A percentile compares a stretch with the other conserved stretches of the same genome.
Conservation (phyloP, 2,113 vertebrate species). For the Silurus asotus region DNA sequence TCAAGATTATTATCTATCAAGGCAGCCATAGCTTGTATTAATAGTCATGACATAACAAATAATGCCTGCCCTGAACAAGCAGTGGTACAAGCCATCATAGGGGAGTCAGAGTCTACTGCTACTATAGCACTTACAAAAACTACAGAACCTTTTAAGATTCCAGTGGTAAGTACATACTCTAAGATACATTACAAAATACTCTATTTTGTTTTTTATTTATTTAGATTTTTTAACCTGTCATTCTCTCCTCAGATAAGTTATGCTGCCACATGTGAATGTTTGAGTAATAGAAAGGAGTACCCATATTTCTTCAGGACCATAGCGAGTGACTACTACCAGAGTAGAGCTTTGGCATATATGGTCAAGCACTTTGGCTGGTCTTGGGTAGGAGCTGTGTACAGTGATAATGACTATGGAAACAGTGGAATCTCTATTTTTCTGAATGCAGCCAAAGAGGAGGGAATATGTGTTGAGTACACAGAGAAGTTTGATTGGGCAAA, state of each 20-base stretch:
- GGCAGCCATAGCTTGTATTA: too few relatives aligned
- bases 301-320: constrained; percentile 74
- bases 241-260: constrained; percentile 67
- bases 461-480: constrained; percentile 70
- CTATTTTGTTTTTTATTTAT: background rate
- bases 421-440: constrained; percentile 73
- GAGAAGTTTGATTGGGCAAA: constrained; percentile 66
- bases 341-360: constrained; percentile 65
- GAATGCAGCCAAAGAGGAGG: constrained; percentile 61
- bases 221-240: background rate
- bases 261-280: constrained; percentile 72
- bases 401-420: constrained; percentile 74
- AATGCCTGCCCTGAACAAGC: constrained; percentile 53
- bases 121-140: constrained; percentile 69
- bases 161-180: constrained; percentile 64
- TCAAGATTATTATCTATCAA: too few relatives aligned
- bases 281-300: constrained; percentile 66
- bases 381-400: constrained; percentile 73
- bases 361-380: constrained; percentile 74
- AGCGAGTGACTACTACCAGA: constrained; percentile 70
- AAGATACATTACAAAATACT: background rate
- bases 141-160: constrained; percentile 68
- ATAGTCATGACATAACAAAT: background rate
- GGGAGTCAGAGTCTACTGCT: constrained; percentile 73
- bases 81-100: constrained; percentile 71